A percentile compares a stretch with the other conserved stretches of the same genome.
Conservation (phyloP, 2,888 invertebrate species). For the Leptinotarsa peninsularis region DNA sequence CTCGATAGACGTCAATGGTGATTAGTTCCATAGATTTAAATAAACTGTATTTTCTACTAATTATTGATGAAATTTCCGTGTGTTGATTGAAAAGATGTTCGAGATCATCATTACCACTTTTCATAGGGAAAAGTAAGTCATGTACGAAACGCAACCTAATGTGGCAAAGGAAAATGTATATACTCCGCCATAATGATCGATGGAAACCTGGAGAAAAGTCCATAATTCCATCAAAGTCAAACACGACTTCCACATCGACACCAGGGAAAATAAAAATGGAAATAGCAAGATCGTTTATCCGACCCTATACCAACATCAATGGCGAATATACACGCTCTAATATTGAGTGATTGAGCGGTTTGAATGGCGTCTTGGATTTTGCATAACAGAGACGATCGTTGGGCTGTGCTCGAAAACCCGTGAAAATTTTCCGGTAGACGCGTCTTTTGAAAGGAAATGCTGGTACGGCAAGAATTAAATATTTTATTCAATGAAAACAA, state of each 20-base stretch:
- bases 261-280: constrained; percentile 37
- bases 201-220: constrained; percentile 31
- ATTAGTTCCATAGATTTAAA: too few species aligned
- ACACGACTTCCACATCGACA: constrained; percentile 38
- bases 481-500: constrained; percentile 32
- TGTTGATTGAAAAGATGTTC: too few species aligned
- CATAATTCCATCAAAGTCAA: constrained; percentile 36
- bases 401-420: constrained; percentile 30
- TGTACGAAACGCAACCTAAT: background rate
- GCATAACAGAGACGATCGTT: constrained; percentile 31
- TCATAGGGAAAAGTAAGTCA: too few species aligned
- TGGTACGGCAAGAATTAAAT: constrained; percentile 34
- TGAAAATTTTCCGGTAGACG: constrained; percentile 35
- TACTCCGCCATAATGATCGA: constrained; percentile 32
- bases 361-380: constrained; percentile 35
- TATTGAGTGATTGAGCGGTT: constrained; percentile 38
- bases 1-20: too few species aligned
- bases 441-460: constrained; percentile 36
- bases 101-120: too few species aligned
- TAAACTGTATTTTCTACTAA: too few species aligned
- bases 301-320: constrained; percentile 31
- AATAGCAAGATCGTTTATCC: constrained; percentile 34
- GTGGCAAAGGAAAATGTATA: background rate
- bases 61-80: too few species aligned
- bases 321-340: constrained; percentile 28